These are phyloP conservation scores for Pao palembangensis DNA, from an alignment of 2,113 vertebrate genomes.

Conservation along the genomic window DNA sequence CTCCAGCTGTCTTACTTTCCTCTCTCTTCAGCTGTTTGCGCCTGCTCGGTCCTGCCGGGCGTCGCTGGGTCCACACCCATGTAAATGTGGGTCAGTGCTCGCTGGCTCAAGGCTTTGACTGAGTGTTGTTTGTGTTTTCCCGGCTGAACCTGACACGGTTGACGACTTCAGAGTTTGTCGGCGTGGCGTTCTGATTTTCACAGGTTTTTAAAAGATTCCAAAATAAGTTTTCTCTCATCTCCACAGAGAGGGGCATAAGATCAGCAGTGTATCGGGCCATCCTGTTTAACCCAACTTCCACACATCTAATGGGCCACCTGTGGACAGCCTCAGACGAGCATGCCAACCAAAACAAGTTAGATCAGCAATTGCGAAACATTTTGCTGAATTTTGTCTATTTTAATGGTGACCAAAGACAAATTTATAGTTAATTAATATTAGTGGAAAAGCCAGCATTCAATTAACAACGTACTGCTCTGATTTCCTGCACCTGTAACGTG, in stretches of 20 bases:
- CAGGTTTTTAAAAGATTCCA: no score
- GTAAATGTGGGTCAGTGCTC: conserved; percentile 50
- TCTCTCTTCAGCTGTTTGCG: conserved; percentile 9
- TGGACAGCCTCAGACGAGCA: conserved; percentile 10
- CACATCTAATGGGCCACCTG: conserved; percentile 39
- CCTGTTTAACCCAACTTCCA: conserved; percentile 32
- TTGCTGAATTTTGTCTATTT: conserved; percentile 14
- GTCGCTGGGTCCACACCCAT: conserved; percentile 9
- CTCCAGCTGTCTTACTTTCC: conserved; percentile 36
- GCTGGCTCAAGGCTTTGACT: conserved; percentile 21
- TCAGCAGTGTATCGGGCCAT: conserved; percentile 12
- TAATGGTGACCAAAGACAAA: conserved; percentile 2
- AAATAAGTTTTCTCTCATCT: conserved; percentile 4
- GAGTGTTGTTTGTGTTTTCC: conserved; percentile 16
- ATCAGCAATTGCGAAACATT: conserved; percentile 11
- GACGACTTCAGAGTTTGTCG: conserved; percentile 7
- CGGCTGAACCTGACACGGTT: conserved; percentile 1
- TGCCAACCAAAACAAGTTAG: conserved; percentile 12
- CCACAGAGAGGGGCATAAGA: conserved; percentile 17
- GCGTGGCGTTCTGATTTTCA: background rate
- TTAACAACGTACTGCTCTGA: background rate
- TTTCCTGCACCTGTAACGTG: no score
- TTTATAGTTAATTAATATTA: background rate
- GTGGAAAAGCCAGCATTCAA: no score
- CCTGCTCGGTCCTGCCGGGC: conserved; percentile 9